phyloP scores from a whole-genome alignment of 2,797 vertebrate species.

The Spatula clypeata region DNA sequence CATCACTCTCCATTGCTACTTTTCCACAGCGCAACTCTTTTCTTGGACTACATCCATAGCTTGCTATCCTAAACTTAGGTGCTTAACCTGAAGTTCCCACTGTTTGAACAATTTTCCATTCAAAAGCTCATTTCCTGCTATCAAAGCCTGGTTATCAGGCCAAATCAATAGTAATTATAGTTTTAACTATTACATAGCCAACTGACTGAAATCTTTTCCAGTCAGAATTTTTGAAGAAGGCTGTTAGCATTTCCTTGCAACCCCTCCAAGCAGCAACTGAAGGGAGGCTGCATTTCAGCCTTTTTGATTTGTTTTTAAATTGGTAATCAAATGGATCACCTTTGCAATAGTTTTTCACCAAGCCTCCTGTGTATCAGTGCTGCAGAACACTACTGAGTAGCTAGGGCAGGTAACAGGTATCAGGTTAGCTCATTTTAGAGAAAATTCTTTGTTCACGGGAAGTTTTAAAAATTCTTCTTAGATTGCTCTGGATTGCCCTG shows the following conservation, averaged over 20 bases:
- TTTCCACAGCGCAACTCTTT: background rate
- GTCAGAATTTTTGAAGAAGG: background rate
- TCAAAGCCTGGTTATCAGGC: conserved; percentile 15
- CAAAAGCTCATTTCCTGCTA: background rate
- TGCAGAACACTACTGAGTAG: background rate
- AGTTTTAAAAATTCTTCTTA: conserved; percentile 64
- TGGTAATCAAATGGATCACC: background rate
- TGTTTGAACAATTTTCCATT: conserved; percentile 25
- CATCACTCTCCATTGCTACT: background rate
- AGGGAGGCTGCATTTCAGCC: background rate
- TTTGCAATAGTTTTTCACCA: background rate
- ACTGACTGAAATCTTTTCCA: background rate
- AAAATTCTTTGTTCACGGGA: background rate
- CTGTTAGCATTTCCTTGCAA: background rate
- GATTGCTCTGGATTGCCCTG: conserved; percentile 93
- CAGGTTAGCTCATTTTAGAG: background rate
- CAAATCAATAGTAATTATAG: conserved; percentile 17
- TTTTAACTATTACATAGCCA: background rate
- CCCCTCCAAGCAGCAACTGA: background rate
- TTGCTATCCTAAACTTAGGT: background rate
- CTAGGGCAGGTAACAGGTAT: background rate
- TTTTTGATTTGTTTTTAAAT: background rate
- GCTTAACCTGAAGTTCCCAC: background rate
- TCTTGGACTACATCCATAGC: background rate
- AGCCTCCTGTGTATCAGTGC: background rate